These are phyloP conservation scores for Gymnothorax reevesii DNA, from an alignment of 2,797 vertebrate species.

Conservation along the genomic window DNA sequence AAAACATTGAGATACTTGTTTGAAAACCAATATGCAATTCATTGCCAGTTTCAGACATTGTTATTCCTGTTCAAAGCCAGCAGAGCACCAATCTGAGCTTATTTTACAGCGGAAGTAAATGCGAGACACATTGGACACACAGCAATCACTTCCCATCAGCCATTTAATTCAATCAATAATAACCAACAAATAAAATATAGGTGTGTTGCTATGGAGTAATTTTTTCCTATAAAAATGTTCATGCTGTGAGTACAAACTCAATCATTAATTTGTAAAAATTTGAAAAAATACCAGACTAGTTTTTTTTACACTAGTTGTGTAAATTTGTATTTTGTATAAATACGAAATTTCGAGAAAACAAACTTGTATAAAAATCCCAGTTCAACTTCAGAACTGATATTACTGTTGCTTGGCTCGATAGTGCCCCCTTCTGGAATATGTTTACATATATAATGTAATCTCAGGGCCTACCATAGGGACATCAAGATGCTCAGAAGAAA, in stretches of 20 bases:
- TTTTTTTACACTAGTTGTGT: too few species aligned
- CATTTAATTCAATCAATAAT: neutral
- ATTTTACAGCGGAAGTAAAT: neutral
- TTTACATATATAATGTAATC: conserved; percentile 40
- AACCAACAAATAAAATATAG: neutral
- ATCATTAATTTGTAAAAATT: neutral
- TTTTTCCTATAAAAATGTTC: conserved; percentile 11
- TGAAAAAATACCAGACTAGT: neutral
- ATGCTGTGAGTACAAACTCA: neutral
- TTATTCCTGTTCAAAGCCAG: neutral
- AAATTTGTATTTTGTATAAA: neutral
- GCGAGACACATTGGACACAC: neutral
- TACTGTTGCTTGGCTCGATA: conserved; percentile 50
- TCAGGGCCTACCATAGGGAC: too few species aligned
- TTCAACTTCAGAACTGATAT: neutral
- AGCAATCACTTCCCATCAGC: neutral
- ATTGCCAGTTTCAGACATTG: neutral
- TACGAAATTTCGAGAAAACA: neutral
- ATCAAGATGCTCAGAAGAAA: neutral
- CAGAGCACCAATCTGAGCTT: neutral
- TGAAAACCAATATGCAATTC: neutral
- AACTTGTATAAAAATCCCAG: neutral
- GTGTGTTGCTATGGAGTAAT: neutral
- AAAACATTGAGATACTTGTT: neutral
- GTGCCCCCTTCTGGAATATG: conserved; percentile 70